Percentiles rank a stretch among this genome's conserved stretches.
Conservation (phyloP, 2,113 vertebrate species). For the Edolisoma coerulescens region DNA sequence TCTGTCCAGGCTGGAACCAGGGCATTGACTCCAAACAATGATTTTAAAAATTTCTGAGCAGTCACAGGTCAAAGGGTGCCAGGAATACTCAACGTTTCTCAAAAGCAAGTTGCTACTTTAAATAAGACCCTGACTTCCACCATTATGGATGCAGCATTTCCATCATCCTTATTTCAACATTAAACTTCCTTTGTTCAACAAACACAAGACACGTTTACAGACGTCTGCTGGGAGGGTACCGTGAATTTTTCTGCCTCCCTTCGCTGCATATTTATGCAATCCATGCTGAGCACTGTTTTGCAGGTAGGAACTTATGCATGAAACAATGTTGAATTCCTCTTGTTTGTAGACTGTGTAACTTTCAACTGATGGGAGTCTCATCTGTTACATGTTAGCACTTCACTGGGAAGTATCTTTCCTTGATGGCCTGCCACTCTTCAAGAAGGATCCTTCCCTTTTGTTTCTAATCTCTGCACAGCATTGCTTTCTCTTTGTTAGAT, state of each 20-base stretch:
- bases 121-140: background rate
- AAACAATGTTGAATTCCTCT: constrained; percentile 34
- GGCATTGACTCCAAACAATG: background rate
- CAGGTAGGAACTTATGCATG: constrained; percentile 16
- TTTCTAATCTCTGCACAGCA: constrained; percentile 50
- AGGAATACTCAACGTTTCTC: background rate
- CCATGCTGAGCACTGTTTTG: constrained; percentile 11
- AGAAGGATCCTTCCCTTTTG: constrained; percentile 50
- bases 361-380: constrained; percentile 42
- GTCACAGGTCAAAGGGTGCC: background rate
- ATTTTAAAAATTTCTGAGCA: background rate
- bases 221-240: background rate
- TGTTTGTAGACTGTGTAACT: constrained; percentile 38
- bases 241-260: background rate
- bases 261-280: constrained; percentile 41
- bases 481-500: constrained; percentile 43
- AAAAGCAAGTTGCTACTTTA: background rate
- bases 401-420: constrained; percentile 47
- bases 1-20: background rate
- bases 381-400: constrained; percentile 65
- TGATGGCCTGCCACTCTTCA: constrained; percentile 60
- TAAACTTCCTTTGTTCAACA: background rate
- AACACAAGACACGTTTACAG: background rate
- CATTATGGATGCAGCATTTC: background rate
- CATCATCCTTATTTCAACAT: background rate